Percentiles rank a stretch among this genome's conserved stretches.
These are phyloP conservation scores for Onychostoma macrolepis DNA, from an alignment of 2,113 vertebrate species.

Conservation along the genomic window DNA sequence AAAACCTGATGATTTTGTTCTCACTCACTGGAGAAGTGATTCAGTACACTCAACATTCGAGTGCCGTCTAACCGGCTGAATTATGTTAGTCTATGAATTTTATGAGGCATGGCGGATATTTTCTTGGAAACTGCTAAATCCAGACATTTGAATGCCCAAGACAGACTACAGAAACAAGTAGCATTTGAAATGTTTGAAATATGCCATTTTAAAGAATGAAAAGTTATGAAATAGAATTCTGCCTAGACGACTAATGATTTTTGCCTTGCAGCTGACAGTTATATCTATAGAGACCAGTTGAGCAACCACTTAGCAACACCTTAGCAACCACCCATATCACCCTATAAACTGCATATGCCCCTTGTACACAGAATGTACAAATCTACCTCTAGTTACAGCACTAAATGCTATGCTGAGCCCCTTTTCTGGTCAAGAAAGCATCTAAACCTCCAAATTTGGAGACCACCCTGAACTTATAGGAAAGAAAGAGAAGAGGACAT, in stretches of 20 bases:
- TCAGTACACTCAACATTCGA: background rate
- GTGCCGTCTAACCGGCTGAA: background rate
- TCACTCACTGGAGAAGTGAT: conserved; percentile 42
- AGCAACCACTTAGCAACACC: too few species aligned
- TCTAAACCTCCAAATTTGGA: conserved; percentile 22
- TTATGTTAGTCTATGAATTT: background rate
- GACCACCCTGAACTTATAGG: conserved; percentile 32
- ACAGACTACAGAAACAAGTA: background rate
- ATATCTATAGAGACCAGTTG: background rate
- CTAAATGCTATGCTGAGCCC: background rate
- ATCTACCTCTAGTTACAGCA: background rate
- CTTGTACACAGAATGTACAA: background rate
- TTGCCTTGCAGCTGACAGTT: background rate
- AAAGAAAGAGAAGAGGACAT: conserved; percentile 1
- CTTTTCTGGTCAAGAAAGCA: background rate
- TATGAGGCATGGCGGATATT: background rate
- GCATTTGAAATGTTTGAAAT: background rate
- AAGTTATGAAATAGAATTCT: background rate
- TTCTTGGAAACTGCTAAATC: background rate
- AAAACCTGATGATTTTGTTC: conserved; percentile 50
- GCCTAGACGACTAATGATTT: background rate
- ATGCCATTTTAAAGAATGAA: background rate
- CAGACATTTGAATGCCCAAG: background rate
- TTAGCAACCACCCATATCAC: too few species aligned
- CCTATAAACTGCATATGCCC: background rate